Evolutionary conservation across 2,797 vertebrate species (phyloP).

Genomic region (Semaprochilodus insignis): DNA sequence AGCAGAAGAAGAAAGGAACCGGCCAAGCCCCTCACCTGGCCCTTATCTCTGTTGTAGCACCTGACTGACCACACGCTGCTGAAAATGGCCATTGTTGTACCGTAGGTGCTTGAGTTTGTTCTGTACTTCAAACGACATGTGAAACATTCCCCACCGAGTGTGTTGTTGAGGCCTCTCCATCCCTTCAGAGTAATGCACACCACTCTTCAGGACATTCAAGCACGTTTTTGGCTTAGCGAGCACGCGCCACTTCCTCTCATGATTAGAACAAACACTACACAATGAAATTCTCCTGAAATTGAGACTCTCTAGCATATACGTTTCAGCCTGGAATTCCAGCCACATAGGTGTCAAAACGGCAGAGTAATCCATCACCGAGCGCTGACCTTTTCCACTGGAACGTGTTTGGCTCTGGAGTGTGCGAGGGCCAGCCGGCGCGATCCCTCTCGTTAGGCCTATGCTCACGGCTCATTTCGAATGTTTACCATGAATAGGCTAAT

Average conservation of each 20-base stretch:
- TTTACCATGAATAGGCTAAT: conserved; percentile 18
- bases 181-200: conserved; percentile 3
- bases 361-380: conserved; percentile 25
- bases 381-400: conserved; percentile 23
- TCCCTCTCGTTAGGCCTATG: conserved; percentile 4
- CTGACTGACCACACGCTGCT: neutral
- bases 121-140: neutral
- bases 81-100: neutral
- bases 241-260: neutral
- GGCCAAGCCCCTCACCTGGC: neutral
- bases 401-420: neutral
- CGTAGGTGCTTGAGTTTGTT: neutral
- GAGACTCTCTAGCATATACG: neutral
- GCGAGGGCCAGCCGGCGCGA: neutral
- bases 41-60: neutral
- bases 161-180: neutral
- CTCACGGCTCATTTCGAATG: conserved; percentile 3
- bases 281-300: neutral
- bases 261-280: neutral
- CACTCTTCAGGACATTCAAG: neutral
- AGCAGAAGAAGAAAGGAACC: conserved; percentile 1
- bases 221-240: neutral
- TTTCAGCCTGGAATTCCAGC: neutral
- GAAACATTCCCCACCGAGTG: neutral
- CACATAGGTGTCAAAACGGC: conserved; percentile 32